These are phyloP conservation scores for Fissipunctia ypsillon DNA, from an alignment of 2,888 invertebrate species.

Conservation along the genomic window DNA sequence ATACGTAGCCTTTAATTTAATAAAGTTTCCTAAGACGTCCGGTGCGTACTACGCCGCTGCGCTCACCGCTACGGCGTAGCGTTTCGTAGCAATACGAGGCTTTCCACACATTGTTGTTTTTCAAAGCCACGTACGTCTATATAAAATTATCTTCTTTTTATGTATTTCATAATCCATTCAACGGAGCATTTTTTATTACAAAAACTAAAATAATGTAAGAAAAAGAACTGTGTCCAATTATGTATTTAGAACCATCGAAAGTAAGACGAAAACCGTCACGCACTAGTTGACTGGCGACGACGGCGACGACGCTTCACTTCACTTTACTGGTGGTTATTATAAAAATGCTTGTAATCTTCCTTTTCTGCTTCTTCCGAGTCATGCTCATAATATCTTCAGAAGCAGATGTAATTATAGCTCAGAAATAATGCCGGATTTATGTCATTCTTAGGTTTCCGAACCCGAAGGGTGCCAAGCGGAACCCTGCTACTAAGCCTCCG, in stretches of 20 bases:
- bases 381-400: not conserved
- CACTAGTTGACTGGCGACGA: slow-evolving; percentile 33
- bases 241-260: slow-evolving; percentile 46
- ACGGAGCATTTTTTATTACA: not conserved
- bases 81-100: slow-evolving; percentile 13
- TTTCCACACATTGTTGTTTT: too few species aligned
- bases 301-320: slow-evolving; percentile 33
- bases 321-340: not conserved
- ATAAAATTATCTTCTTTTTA: not conserved
- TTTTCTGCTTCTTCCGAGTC: not conserved
- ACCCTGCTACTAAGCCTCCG: too few species aligned
- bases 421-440: not conserved
- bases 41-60: slow-evolving; percentile 11
- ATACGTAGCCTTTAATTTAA: not conserved
- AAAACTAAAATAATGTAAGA: too few species aligned
- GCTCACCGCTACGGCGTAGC: slow-evolving; percentile 21
- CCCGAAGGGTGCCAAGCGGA: too few species aligned
- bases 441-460: too few species aligned
- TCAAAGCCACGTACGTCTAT: not conserved
- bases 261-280: slow-evolving; percentile 48
- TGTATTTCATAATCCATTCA: not conserved
- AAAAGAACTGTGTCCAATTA: slow-evolving; percentile 19
- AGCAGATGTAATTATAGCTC: not conserved
- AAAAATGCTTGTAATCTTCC: slow-evolving; percentile 6
- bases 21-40: not conserved